A percentile compares a stretch with the other conserved stretches of the same genome.
Conservation (phyloP, 2,797 vertebrate genomes). For the Crenichthys baileyi region DNA sequence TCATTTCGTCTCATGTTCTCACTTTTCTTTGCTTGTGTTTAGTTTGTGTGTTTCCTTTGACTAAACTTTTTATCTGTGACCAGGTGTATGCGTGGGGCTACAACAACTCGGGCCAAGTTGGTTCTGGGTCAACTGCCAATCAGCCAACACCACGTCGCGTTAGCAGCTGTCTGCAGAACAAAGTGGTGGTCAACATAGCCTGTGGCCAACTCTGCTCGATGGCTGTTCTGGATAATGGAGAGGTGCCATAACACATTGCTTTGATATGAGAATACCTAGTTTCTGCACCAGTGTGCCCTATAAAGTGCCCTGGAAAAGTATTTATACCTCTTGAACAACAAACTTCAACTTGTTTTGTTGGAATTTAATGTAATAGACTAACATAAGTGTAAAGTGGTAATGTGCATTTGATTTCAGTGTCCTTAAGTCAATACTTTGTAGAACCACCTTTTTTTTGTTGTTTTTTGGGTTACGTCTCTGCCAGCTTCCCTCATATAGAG, state of each 20-base stretch:
- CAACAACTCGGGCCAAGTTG: conserved; percentile 98
- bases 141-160: conserved; percentile 95
- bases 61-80: conserved; percentile 13
- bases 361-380: neutral
- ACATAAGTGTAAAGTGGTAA: neutral
- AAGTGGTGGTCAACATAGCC: conserved; percentile 92
- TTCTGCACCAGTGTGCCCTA: neutral
- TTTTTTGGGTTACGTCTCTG: neutral
- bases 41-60: neutral
- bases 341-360: neutral
- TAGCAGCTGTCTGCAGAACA: conserved; percentile 94
- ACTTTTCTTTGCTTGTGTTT: neutral
- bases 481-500: neutral
- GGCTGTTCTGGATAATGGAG: conserved; percentile 95
- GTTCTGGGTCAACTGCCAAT: conserved; percentile 97
- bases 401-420: neutral
- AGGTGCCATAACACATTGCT: conserved; percentile 79
- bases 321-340: neutral
- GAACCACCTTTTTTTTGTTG: neutral
- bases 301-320: neutral
- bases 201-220: conserved; percentile 98
- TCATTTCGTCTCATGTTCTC: neutral
- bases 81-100: conserved; percentile 98
- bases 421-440: neutral
- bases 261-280: neutral